Evolutionary conservation across 2,888 invertebrate genomes (phyloP).

Genomic region (Epicampocera succincta): DNA sequence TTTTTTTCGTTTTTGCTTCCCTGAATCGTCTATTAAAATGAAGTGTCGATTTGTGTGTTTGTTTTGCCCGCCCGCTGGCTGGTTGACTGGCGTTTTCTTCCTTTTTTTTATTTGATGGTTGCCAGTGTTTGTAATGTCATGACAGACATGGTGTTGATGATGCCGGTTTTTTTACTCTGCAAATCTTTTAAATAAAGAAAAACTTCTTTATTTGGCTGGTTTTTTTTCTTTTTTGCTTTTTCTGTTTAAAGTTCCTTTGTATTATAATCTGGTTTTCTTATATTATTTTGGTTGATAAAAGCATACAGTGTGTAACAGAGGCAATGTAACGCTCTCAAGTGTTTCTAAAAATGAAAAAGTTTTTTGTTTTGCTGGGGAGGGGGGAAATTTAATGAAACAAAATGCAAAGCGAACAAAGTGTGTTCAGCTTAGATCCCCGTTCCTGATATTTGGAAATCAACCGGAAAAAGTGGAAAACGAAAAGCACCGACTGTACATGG

Average conservation of each 20-base stretch:
- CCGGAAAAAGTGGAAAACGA: background rate
- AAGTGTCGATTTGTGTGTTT: conserved; percentile 42
- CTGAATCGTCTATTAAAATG: background rate
- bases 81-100: background rate
- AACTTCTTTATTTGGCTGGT: conserved; percentile 13
- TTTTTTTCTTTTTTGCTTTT: background rate
- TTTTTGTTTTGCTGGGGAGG: too few relatives aligned
- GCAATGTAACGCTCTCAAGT: background rate
- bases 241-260: conserved; percentile 3
- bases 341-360: too few relatives aligned
- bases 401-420: too few relatives aligned
- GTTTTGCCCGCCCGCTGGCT: background rate
- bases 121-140: background rate
- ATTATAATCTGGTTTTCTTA: background rate
- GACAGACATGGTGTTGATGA: conserved; percentile 20
- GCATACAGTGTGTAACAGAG: background rate
- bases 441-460: too few relatives aligned
- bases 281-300: background rate
- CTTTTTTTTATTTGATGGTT: background rate
- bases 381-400: too few relatives aligned
- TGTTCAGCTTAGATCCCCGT: too few relatives aligned
- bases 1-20: background rate
- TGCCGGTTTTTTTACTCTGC: conserved; percentile 6
- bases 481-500: background rate
- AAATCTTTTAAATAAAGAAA: conserved; percentile 39